Conservation (phyloP, 2,797 vertebrate species). For the Liasis olivaceus region DNA sequence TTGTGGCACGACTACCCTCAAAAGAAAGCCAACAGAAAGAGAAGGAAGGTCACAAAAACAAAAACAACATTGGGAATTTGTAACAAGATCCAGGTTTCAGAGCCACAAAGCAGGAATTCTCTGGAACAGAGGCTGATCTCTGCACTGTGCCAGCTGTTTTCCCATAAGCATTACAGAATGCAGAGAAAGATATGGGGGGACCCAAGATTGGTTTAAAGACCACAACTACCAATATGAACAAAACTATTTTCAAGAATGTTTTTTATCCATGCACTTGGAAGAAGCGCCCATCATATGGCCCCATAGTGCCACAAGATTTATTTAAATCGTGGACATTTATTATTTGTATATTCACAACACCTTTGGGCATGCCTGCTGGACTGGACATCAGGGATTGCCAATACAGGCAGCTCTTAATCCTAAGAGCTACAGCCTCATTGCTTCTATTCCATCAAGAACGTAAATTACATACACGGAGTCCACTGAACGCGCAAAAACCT, state of each 20-base stretch:
- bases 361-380: too few species aligned
- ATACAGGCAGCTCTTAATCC: background rate
- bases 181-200: background rate
- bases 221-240: background rate
- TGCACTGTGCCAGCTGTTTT: background rate
- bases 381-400: too few species aligned
- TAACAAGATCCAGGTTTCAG: background rate
- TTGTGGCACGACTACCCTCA: background rate
- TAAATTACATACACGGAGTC: background rate
- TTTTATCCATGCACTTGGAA: background rate
- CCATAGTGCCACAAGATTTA: too few species aligned
- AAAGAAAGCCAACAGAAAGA: background rate
- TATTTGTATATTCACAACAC: background rate
- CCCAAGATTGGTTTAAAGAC: accelerated
- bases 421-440: background rate
- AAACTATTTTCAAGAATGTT: background rate
- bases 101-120: background rate
- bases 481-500: background rate
- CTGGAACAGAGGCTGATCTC: background rate
- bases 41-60: background rate
- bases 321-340: background rate
- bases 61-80: accelerated
- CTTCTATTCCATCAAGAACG: background rate
- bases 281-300: too few species aligned
- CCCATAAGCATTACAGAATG: background rate